Evolutionary conservation across 2,797 vertebrate species (phyloP).

Genomic region (Rhinichthys osculus): DNA sequence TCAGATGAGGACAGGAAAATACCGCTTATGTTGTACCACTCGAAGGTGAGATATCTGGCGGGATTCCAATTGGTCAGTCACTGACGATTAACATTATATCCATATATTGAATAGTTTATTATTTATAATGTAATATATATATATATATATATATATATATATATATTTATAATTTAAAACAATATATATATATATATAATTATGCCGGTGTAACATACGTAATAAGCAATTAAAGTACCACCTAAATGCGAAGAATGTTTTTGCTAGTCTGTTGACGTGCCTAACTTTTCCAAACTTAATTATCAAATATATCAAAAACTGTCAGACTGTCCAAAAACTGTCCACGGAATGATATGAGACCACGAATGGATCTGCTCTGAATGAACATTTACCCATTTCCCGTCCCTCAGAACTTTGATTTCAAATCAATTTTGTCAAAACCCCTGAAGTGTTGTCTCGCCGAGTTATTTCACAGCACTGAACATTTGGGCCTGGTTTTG

Average conservation of each 20-base stretch:
- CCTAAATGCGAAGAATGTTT: not conserved
- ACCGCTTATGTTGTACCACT: too few species aligned
- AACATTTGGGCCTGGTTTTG: conserved; percentile 24
- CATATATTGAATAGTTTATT: too few species aligned
- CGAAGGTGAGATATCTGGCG: too few species aligned
- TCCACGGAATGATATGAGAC: too few species aligned
- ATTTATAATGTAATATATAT: too few species aligned
- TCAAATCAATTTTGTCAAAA: not conserved
- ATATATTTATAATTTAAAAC: too few species aligned
- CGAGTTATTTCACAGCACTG: not conserved
- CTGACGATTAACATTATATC: too few species aligned
- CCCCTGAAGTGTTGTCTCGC: not conserved
- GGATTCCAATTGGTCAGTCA: too few species aligned
- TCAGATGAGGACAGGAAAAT: not conserved
- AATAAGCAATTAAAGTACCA: not conserved
- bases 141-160: too few species aligned
- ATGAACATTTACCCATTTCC: not conserved
- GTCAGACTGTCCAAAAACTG: not conserved
- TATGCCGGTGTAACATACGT: not conserved
- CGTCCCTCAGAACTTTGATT: not conserved
- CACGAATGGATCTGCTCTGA: not conserved
- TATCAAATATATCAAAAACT: not conserved
- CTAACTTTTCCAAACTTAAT: not conserved
- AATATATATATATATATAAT: not conserved
- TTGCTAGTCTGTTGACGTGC: too few species aligned